Evolutionary conservation across 2,113 vertebrate species (phyloP), one percentile per base, ranked within the genome.

Genomic region (Sinocyclocheilus rhinocerous): DNA sequence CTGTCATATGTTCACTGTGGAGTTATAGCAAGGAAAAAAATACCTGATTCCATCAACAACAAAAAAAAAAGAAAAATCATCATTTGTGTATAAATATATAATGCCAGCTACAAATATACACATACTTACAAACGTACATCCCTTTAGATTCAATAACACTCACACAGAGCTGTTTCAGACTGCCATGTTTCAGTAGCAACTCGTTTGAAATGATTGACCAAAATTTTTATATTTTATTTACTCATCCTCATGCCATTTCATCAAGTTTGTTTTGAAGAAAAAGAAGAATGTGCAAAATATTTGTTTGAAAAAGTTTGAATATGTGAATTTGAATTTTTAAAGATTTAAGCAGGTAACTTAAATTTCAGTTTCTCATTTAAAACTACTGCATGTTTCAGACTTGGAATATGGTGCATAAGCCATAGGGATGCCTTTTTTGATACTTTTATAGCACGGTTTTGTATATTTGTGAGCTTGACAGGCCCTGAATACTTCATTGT

Each of bases 11-110:
- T 48, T 48, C 1, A 52, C 52, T 36, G 76, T 79, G 29, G 16
- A 20, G 26, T 33, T 33, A 36, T 36, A 78, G 9, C 50, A 11
- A 59, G 9, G 4, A 22, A 57, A 52, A 61, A 79, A 29, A 50
- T 0, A 79, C 33, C 76, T 4, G 12, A 61, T 39, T 80, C 18
- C 33, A 80, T 42, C 26, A 33, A n/a, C 52, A 22, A 77, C 33
- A 59, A 80, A n/a, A 57, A 50, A 48, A 45, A 42, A 42, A 42
- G 9, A 45, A 45, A 45, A 24, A 16, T 26, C 13, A 76, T 52
- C 0, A 67, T 81, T 48, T 81, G 59, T 45, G 42, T 45, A 81
- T 81, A 81, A 81, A 84, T 61, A 72, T 83, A 84, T 67, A 84
- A 78, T 45, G 39, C 24, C 55, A 57, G 67, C 75, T 59, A 77